Base-by-base conservation (phyloP, 2,113 vertebrate species). In the Pelecanus crispus region DNA sequence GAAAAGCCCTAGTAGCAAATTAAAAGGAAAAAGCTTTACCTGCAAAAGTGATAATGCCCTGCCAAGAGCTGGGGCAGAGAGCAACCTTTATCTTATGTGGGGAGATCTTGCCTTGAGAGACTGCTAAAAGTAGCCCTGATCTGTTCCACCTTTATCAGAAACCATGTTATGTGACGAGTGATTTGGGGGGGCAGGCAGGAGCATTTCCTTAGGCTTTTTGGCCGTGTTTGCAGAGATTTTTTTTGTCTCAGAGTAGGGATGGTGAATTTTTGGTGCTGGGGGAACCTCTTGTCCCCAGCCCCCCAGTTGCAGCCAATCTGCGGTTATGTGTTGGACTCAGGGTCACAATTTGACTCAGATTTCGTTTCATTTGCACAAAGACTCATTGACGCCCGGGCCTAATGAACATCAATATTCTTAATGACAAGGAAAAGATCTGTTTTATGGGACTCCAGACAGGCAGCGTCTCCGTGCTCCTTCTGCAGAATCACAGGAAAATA, bases 351-450 rank as follows among this genome's bases (percentile, higher is more conserved):
- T 98, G 99, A 98, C 98, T 99, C 99, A 98, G 97, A 98, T 99
- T 99, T 99, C 99, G 98, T 98, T 99, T 99, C 98, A 98, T 99
- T 99, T 98, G 98, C 99, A 98, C 98, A 98, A 99, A 99, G 99
- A 99, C 99, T 99, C 98, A 97, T 98, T 98, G 99, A 99, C 99
- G 99, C 99, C 99, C 98, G 97, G 92, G 98, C 97, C 97, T 98
- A 97, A 98, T 98, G 98, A 98, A 98, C 99, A 99, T 99, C 99
- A 99, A 99, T 99, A 99, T 98, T 98, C 98, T 98, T 98, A 98
- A 99, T 98, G 99, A 99, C 98, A 98, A 98, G 97, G 98, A 98
- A 98, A 98, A 98, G 98, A 98, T 98, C 98, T 97, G 98, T 98
- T 97, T 97, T 97, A 97, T 97, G 98, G 98, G 98, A 98, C 98